Evolutionary conservation across 2,888 invertebrate species (phyloP).

Genomic region (Tortrix viridana): DNA sequence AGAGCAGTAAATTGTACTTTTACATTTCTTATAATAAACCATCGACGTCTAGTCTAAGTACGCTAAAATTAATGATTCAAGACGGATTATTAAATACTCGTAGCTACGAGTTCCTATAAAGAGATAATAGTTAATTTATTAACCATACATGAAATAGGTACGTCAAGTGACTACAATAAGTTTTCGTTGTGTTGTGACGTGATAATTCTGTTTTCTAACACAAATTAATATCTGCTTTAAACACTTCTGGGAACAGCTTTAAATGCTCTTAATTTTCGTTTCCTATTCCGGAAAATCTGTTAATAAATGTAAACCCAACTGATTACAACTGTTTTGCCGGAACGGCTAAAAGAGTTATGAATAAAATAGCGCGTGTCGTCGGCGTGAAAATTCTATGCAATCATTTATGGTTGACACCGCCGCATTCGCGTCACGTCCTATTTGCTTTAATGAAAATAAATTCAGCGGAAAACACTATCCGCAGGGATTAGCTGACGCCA

Average conservation of each 20-base stretch:
- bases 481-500: conserved; percentile 58
- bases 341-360: conserved; percentile 20
- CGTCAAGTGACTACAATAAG: too few relatives aligned
- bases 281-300: conserved; percentile 20
- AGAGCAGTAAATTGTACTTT: too few relatives aligned
- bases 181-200: too few relatives aligned
- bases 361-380: conserved; percentile 33
- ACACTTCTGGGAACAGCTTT: conserved; percentile 4
- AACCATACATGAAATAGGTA: too few relatives aligned
- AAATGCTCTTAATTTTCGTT: conserved; percentile 14
- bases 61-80: too few relatives aligned
- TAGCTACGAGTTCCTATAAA: too few relatives aligned
- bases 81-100: too few relatives aligned
- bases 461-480: conserved; percentile 51
- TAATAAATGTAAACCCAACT: conserved; percentile 29
- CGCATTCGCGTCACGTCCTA: conserved; percentile 48
- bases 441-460: conserved; percentile 52
- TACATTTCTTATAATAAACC: too few relatives aligned
- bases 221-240: conserved; percentile 6
- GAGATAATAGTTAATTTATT: too few relatives aligned
- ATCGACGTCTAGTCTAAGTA: too few relatives aligned
- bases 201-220: too few relatives aligned
- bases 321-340: conserved; percentile 20
- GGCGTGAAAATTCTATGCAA: conserved; percentile 34
- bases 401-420: conserved; percentile 41